Percentiles rank a stretch among this genome's conserved stretches.
phyloP scores from a whole-genome alignment of 2,888 invertebrate genomes.

The Rhodophaea formosa region DNA sequence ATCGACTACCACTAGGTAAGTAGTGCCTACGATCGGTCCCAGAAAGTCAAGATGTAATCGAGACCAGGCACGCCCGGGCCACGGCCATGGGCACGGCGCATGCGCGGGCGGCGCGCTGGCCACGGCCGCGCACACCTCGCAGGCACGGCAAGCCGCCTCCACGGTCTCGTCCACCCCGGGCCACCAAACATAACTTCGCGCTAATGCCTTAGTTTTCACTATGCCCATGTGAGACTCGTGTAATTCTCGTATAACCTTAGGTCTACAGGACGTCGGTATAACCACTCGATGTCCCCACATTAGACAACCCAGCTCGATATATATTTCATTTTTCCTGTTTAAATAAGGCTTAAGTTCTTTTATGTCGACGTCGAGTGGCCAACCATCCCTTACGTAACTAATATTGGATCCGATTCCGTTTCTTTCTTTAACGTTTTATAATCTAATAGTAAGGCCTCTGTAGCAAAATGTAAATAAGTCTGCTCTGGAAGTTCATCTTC shows the following conservation, averaged over 20 bases:
- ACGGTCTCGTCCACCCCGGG: constrained; percentile 24
- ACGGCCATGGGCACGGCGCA: constrained; percentile 25
- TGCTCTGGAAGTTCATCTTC: constrained; percentile 3
- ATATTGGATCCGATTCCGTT: constrained; percentile 16
- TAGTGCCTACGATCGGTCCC: constrained; percentile 7
- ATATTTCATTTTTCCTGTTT: constrained; percentile 10
- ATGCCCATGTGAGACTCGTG: constrained; percentile 21
- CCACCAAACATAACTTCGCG: constrained; percentile 22
- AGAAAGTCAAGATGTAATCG: constrained; percentile 17
- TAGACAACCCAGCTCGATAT: constrained; percentile 22
- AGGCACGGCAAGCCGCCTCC: constrained; percentile 22
- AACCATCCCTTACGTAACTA: constrained; percentile 18
- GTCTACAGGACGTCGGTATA: constrained; percentile 19
- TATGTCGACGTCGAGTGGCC: constrained; percentile 18
- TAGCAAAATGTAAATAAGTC: too few species aligned
- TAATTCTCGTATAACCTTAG: constrained; percentile 22
- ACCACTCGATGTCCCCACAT: constrained; percentile 25
- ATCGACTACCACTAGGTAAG: constrained; percentile 6
- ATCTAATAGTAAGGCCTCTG: constrained; percentile 23
- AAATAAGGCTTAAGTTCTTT: constrained; percentile 18
- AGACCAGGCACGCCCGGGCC: constrained; percentile 22
- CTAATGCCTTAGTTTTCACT: too few species aligned
- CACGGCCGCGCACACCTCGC: constrained; percentile 11
- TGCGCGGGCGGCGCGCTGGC: constrained; percentile 16
- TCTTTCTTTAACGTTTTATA: constrained; percentile 21